A percentile compares a stretch with the other conserved stretches of the same genome.
Evolutionary conservation across 2,797 vertebrate species (phyloP).

Genomic region (Telmatherina bonti): DNA sequence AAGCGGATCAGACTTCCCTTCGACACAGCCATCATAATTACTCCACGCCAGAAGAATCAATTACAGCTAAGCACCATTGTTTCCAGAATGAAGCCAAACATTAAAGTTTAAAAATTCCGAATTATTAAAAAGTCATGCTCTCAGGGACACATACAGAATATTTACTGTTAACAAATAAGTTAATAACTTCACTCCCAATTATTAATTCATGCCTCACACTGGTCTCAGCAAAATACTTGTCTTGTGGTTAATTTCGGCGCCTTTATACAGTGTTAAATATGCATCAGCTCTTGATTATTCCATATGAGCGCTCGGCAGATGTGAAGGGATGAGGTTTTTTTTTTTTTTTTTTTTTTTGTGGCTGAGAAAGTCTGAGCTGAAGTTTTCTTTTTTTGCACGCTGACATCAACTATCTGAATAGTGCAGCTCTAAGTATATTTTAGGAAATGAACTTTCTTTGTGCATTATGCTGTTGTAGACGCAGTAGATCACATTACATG

Average conservation of each 20-base stretch:
- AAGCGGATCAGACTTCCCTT: slow-evolving; percentile 62
- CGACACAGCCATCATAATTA: slow-evolving; percentile 76
- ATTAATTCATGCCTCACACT: slow-evolving; percentile 79
- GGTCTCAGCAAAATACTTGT: slow-evolving; percentile 63
- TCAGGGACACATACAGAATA: slow-evolving; percentile 82
- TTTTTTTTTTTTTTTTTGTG: slow-evolving; percentile 39
- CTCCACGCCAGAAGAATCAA: slow-evolving; percentile 78
- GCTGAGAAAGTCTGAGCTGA: slow-evolving; percentile 43
- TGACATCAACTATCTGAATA: slow-evolving; percentile 36
- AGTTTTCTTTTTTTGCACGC: slow-evolving; percentile 56
- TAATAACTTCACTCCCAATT: slow-evolving; percentile 80
- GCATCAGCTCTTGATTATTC: slow-evolving; percentile 70
- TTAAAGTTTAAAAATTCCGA: slow-evolving; percentile 82
- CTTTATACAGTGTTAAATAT: slow-evolving; percentile 79
- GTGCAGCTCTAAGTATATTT: slow-evolving; percentile 38
- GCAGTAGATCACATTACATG: neutral
- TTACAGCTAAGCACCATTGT: slow-evolving; percentile 82
- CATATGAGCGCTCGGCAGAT: slow-evolving; percentile 58
- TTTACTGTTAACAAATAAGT: slow-evolving; percentile 87
- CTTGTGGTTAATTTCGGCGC: slow-evolving; percentile 75
- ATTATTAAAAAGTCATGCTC: slow-evolving; percentile 83
- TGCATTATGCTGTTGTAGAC: slow-evolving; percentile 5
- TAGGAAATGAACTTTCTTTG: slow-evolving; percentile 8
- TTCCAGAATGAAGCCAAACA: slow-evolving; percentile 78
- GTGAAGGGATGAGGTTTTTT: slow-evolving; percentile 28